A percentile compares a stretch with the other conserved stretches of the same genome.
Conservation (phyloP, 1,140 invertebrate species). For the Drosophila burlai region DNA sequence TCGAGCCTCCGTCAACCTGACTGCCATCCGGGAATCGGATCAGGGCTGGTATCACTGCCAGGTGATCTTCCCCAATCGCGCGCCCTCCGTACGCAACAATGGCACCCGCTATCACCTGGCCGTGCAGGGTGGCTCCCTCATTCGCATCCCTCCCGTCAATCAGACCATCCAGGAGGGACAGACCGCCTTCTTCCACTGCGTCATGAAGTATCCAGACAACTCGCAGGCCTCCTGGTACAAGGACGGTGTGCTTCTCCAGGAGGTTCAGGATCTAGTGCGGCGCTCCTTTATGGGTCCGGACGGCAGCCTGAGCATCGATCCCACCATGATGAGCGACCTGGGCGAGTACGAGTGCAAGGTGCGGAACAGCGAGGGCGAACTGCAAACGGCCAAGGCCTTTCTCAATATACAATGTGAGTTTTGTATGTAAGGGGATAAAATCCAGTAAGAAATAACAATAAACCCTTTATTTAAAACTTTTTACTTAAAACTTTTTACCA, state of each 20-base stretch:
- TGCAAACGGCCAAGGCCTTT: constrained; percentile 94
- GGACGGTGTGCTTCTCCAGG: constrained; percentile 88
- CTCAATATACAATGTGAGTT: constrained; percentile 97
- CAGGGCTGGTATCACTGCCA: constrained; percentile 96
- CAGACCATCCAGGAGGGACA: constrained; percentile 94
- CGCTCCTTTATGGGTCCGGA: constrained; percentile 88
- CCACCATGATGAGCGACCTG: constrained; percentile 92
- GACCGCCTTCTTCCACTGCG: constrained; percentile 92
- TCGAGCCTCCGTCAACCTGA: constrained; percentile 94
- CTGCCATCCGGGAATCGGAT: constrained; percentile 94
- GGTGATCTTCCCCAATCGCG: constrained; percentile 94
- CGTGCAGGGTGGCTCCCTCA: constrained; percentile 88
- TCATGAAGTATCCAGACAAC: constrained; percentile 88
- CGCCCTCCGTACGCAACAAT: constrained; percentile 92
- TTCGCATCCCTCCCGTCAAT: constrained; percentile 92
- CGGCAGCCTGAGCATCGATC: constrained; percentile 91
- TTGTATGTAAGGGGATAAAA: not conserved
- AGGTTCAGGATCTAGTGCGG: constrained; percentile 88
- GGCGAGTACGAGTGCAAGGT: constrained; percentile 96
- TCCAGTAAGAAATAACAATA: not conserved
- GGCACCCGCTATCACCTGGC: constrained; percentile 95
- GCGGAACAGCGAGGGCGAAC: constrained; percentile 91
- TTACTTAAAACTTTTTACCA: not conserved
- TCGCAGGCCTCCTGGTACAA: constrained; percentile 90
- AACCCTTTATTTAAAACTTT: not conserved